phyloP scores from a whole-genome alignment of 2,888 invertebrate species.

The Stenurella melanura region DNA sequence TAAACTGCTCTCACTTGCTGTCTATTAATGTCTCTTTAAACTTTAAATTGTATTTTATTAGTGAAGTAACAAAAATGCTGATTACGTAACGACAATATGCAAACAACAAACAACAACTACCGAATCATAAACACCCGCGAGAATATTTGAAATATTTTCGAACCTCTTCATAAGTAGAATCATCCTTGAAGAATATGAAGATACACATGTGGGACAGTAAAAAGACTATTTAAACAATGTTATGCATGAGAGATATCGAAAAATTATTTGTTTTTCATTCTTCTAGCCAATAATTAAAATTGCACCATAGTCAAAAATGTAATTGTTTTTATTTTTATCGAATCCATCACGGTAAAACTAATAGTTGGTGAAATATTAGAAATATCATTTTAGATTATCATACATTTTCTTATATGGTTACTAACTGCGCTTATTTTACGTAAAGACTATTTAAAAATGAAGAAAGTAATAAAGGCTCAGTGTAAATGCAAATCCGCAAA shows the following conservation, averaged over 20 bases:
- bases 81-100: background rate
- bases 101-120: background rate
- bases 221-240: background rate
- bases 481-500: no score
- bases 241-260: background rate
- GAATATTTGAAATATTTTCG: background rate
- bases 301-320: background rate
- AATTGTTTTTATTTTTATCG: background rate
- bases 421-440: no score
- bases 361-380: no score
- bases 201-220: background rate
- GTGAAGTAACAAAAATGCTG: background rate
- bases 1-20: no score
- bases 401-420: no score
- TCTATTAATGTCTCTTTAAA: no score
- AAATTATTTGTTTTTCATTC: background rate
- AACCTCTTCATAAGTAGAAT: background rate
- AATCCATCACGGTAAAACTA: no score
- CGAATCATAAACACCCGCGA: background rate
- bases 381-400: no score
- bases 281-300: background rate
- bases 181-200: background rate
- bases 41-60: no score
- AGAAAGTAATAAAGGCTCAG: no score
- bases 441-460: no score